Evolutionary conservation across 2,888 invertebrate species (phyloP).

Genomic region (Diarsia rubi): DNA sequence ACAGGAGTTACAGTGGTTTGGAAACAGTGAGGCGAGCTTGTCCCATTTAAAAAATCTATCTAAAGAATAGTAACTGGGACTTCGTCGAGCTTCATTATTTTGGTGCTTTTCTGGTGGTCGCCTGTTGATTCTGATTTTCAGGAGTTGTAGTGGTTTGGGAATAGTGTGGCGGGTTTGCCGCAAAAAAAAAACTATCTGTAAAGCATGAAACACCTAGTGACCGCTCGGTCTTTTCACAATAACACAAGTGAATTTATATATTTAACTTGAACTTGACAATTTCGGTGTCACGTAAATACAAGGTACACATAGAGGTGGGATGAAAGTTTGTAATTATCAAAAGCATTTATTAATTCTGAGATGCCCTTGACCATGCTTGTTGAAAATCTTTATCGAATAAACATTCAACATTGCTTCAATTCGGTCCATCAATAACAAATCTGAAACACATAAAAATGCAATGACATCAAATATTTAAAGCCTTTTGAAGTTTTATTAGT

Average conservation of each 20-base stretch:
- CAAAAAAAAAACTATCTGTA: no score
- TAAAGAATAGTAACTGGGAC: no score
- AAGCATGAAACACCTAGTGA: not conserved
- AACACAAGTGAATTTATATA: not conserved
- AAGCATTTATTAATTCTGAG: not conserved
- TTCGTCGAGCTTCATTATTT: no score
- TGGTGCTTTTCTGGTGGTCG: no score
- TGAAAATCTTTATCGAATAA: not conserved
- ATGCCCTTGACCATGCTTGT: not conserved
- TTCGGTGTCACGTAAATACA: no score
- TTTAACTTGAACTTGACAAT: no score
- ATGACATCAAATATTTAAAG: slow-evolving; percentile 24
- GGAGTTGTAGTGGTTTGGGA: no score
- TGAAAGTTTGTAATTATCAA: not conserved
- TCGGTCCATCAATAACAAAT: slow-evolving; percentile 6
- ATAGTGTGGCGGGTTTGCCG: no score
- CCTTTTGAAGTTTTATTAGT: not conserved
- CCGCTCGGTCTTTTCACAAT: not conserved
- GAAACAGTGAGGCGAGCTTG: no score
- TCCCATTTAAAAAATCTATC: no score
- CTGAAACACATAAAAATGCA: slow-evolving; percentile 11
- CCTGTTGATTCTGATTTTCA: no score
- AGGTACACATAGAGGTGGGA: not conserved
- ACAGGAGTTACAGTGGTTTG: no score
- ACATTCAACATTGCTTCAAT: not conserved